phyloP scores from a whole-genome alignment of 35 echinoderm and acorn worm genomes.

The Heliocidaris tuberculata region DNA sequence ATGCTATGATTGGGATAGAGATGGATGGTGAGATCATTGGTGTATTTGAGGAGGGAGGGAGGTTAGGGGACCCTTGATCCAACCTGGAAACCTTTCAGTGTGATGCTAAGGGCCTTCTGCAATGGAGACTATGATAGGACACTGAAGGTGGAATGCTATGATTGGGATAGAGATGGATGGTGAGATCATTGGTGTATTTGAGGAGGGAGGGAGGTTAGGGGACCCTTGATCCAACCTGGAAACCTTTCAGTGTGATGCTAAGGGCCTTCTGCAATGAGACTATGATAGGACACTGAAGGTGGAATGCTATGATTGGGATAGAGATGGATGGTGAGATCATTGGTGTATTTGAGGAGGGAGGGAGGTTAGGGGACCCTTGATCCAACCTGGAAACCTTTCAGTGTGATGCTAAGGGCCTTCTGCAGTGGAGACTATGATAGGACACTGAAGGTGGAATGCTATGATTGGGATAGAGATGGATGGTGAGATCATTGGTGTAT shows the following conservation, averaged over 20 bases:
- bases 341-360: not conserved
- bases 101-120: constrained; percentile 76
- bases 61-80: constrained; percentile 69
- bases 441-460: constrained; percentile 92
- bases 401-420: constrained; percentile 68
- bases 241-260: constrained; percentile 71
- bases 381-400: constrained; percentile 80
- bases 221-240: constrained; percentile 89
- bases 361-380: constrained; percentile 57
- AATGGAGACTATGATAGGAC: constrained; percentile 88
- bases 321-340: constrained; percentile 79
- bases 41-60: not conserved
- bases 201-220: too few species aligned
- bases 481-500: constrained; percentile 52
- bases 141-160: constrained; percentile 93
- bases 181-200: constrained; percentile 34
- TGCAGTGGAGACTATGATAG: constrained; percentile 90
- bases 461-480: constrained; percentile 94
- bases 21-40: constrained; percentile 72
- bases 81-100: constrained; percentile 73
- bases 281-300: constrained; percentile 89
- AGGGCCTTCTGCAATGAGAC: constrained; percentile 84
- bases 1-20: constrained; percentile 95
- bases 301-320: constrained; percentile 97
- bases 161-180: constrained; percentile 95